Conservation (phyloP, 2,888 invertebrate species). For the Ichneumoninae sp. region DNA sequence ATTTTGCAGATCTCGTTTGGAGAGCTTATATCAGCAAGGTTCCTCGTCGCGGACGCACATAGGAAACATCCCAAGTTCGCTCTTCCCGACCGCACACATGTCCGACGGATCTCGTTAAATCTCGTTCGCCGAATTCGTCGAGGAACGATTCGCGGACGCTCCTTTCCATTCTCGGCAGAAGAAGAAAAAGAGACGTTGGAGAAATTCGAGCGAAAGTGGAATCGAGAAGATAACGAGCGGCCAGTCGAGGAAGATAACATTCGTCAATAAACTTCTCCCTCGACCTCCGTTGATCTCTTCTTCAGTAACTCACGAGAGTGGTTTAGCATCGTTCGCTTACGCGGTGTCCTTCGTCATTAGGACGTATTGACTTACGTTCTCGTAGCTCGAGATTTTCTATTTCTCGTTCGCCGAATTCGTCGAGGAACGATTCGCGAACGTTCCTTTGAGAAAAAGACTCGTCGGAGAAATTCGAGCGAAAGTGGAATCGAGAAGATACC, state of each 20-base stretch:
- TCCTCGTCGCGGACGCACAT: background rate
- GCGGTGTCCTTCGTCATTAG: background rate
- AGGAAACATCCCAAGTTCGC: background rate
- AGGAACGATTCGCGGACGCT: background rate
- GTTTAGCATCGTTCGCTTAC: background rate
- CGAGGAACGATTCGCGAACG: too few relatives aligned
- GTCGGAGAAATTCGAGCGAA: too few relatives aligned
- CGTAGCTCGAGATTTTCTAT: too few relatives aligned
- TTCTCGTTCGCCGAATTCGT: too few relatives aligned
- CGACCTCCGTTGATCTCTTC: constrained; percentile 19
- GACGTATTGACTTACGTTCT: background rate
- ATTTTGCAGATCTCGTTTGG: constrained; percentile 4
- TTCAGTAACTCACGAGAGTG: background rate
- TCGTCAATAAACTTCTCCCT: constrained; percentile 32
- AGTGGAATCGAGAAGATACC: too few relatives aligned
- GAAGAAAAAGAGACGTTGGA: background rate
- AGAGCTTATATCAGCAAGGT: background rate
- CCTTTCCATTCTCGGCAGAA: background rate
- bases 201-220: constrained; percentile 22
- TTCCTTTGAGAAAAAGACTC: too few relatives aligned
- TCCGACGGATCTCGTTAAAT: background rate
- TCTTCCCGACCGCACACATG: background rate
- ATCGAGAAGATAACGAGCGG: background rate
- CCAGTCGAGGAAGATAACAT: constrained; percentile 14
- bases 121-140: background rate